Evolutionary conservation across 2,113 vertebrate species (phyloP).

Genomic region (Eublepharis macularius): DNA sequence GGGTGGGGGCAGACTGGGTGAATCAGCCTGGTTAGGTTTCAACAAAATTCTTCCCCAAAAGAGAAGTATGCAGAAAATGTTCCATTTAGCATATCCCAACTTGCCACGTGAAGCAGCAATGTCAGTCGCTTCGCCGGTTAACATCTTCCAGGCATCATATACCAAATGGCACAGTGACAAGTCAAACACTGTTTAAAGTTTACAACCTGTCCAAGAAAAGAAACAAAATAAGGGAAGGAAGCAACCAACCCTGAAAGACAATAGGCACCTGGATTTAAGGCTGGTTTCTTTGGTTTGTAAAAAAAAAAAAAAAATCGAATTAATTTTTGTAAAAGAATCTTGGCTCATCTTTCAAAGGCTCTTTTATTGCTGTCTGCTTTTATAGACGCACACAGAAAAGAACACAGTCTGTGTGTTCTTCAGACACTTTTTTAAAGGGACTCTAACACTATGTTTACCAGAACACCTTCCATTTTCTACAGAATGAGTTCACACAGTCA

Average conservation of each 20-base stretch:
- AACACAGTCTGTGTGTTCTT: not conserved
- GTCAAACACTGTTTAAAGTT: constrained; percentile 40
- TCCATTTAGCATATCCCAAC: not conserved
- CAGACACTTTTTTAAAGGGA: not conserved
- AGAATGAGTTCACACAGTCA: not conserved
- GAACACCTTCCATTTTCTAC: not conserved
- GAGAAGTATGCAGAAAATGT: constrained; percentile 23
- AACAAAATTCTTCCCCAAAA: not conserved
- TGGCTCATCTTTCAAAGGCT: constrained; percentile 24
- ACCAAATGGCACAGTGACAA: constrained; percentile 44
- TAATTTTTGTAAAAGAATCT: not conserved
- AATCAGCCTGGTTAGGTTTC: not conserved
- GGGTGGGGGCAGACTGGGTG: not conserved
- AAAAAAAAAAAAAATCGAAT: not conserved
- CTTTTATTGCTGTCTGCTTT: constrained; percentile 13
- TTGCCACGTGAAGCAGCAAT: not conserved
- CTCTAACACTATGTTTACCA: not conserved
- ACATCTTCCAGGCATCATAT: constrained; percentile 20
- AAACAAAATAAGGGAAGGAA: not conserved
- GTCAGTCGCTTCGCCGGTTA: not conserved
- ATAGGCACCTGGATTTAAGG: constrained; percentile 5
- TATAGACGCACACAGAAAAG: not conserved
- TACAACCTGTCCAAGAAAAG: constrained; percentile 12
- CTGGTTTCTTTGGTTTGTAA: not conserved
- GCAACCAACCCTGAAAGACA: constrained; percentile 4